Evolutionary conservation across 2,888 invertebrate species (phyloP), one percentile per base, ranked within the genome.

Genomic region (Aphidoletes aphidimyza): DNA sequence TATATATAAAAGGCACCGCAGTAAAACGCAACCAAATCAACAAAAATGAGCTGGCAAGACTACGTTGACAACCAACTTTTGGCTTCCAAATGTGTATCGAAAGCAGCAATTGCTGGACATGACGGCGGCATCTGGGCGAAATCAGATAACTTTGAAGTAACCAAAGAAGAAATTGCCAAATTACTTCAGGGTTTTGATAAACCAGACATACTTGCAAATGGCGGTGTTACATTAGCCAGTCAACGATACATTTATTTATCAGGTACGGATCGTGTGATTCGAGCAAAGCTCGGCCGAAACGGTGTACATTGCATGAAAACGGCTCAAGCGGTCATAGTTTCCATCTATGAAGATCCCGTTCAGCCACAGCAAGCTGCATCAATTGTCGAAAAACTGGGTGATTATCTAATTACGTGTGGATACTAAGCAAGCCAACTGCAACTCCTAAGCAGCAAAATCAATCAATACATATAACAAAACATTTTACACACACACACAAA

Each of bases 221-320:
- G 95, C 88, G 97, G 97, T 88, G 95, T 97, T 88, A 96, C 96
- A 93, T 93, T 97, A 92, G 96, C 96, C 89, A 96, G 96, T 89
- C 94, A 93, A 91, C 94, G 97, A 92, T 97, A 96, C 94, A 97
- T 97, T 92, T 97, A 97, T 93, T 94, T 97, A 91, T 97, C 97
- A 89, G 97, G 97, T 90, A 95, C 96, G 92, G 96, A 97, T 90
- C 94, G 95, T 91, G 96, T 97, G 89, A 95, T 97, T 91, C 95
- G 97, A 92, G 96, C 96, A 91, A 97, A 97, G 92, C 93, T 96
- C 89, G 96, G 96, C 91, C 96, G 96, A 92, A 95, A 95, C 90
- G 97, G 97, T 89, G 95, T 97, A 88, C 97, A 97, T 91, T 97
- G 96, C 95, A 96, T 97, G 96, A 97, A 97, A 93, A 97, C 97